A percentile compares a stretch with the other conserved stretches of the same genome.
Conservation (phyloP, 2,888 invertebrate genomes). For the Alcis repandata region DNA sequence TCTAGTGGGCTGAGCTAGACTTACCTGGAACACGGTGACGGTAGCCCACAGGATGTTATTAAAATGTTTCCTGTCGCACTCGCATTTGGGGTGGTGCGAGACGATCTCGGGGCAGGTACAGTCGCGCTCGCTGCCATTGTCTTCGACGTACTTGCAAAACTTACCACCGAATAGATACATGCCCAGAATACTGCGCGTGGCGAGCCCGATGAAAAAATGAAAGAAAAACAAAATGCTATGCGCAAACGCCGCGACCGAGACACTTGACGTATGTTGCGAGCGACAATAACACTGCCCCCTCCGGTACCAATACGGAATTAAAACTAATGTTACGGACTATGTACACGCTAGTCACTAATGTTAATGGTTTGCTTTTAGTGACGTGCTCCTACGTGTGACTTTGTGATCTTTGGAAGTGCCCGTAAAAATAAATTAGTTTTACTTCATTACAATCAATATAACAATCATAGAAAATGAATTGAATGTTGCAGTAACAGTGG, state of each 20-base stretch:
- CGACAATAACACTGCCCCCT: slow-evolving; percentile 76
- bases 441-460: slow-evolving; percentile 50
- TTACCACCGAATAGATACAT: slow-evolving; percentile 99
- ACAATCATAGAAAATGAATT: slow-evolving; percentile 38
- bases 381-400: slow-evolving; percentile 41
- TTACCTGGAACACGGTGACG: slow-evolving; percentile 99
- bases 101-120: slow-evolving; percentile 97
- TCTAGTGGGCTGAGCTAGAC: slow-evolving; percentile 78
- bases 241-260: slow-evolving; percentile 81
- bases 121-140: slow-evolving; percentile 92
- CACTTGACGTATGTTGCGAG: slow-evolving; percentile 70
- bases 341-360: slow-evolving; percentile 41
- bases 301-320: slow-evolving; percentile 49
- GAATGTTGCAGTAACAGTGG: slow-evolving; percentile 44
- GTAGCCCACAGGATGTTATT: slow-evolving; percentile 99
- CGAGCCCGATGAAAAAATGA: slow-evolving; percentile 83
- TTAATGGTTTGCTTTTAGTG: slow-evolving; percentile 40
- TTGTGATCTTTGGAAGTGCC: slow-evolving; percentile 42
- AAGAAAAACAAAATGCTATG: slow-evolving; percentile 85
- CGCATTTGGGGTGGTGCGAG: slow-evolving; percentile 95
- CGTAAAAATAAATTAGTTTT: slow-evolving; percentile 71
- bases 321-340: slow-evolving; percentile 62
- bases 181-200: slow-evolving; percentile 97
- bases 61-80: slow-evolving; percentile 99
- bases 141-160: slow-evolving; percentile 99